Percentiles rank a stretch among this genome's conserved stretches.
Evolutionary conservation across 2,113 vertebrate genomes (phyloP).

Genomic region (Rallus limicola): DNA sequence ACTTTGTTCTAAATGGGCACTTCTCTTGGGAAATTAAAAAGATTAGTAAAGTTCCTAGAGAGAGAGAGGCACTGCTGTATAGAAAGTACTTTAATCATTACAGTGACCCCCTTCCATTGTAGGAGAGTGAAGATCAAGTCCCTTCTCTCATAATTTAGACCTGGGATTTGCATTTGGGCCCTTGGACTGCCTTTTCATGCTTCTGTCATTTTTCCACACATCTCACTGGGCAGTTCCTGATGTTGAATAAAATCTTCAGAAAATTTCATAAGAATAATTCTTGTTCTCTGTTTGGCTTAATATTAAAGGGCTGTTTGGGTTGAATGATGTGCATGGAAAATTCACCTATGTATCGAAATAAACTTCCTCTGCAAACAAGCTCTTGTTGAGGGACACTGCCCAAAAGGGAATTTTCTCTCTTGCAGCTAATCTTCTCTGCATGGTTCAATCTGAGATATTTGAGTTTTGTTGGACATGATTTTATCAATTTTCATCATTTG

Average conservation of each 20-base stretch:
- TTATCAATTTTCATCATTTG: not conserved
- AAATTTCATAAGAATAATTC: not conserved
- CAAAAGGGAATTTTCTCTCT: not conserved
- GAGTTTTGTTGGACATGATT: not conserved
- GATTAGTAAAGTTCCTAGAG: not conserved
- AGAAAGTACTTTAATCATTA: not conserved
- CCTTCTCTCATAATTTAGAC: not conserved
- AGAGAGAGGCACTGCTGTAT: not conserved
- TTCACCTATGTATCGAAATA: not conserved
- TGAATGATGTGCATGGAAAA: not conserved
- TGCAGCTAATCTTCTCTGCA: not conserved
- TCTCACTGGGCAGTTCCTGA: not conserved
- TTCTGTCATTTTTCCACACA: not conserved
- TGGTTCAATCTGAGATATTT: not conserved
- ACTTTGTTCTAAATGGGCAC: not conserved
- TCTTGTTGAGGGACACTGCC: not conserved
- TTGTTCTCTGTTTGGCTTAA: not conserved
- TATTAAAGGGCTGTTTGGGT: not conserved
- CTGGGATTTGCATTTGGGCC: not conserved
- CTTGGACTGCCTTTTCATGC: not conserved
- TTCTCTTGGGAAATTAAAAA: conserved; percentile 7
- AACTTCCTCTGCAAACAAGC: not conserved
- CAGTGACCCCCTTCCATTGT: not conserved
- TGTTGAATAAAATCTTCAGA: not conserved
- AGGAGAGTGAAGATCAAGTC: not conserved